Percentiles rank a stretch among this genome's conserved stretches.
These are phyloP conservation scores for human (Homo sapiens) DNA, from an alignment of 2,113 vertebrate genomes.

Conservation along the genomic window GRCh38 chr2:189855501-189856000, in stretches of 20 bases:
- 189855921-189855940: not conserved
- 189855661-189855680: constrained; percentile 8
- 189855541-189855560: not conserved
- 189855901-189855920: not conserved
- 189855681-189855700: not conserved
- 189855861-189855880: not conserved
- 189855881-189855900: not conserved
- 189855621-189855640: not conserved
- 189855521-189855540: constrained; percentile 3
- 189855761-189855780: constrained; percentile 7
- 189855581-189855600: not conserved
- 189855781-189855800: constrained; percentile 15
- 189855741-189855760: constrained; percentile 37
- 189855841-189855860: not conserved
- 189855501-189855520: not conserved
- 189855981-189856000: constrained; percentile 1
- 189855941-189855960: not conserved
- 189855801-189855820: not conserved
- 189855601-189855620: not conserved
- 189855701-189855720: not conserved
- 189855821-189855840: not conserved
- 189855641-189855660: not conserved
- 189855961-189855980: not conserved
- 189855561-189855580: not conserved
- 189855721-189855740: not conserved